phyloP scores from a whole-genome alignment of 2,888 invertebrate genomes.

The Rhorus exstirpatorius region DNA sequence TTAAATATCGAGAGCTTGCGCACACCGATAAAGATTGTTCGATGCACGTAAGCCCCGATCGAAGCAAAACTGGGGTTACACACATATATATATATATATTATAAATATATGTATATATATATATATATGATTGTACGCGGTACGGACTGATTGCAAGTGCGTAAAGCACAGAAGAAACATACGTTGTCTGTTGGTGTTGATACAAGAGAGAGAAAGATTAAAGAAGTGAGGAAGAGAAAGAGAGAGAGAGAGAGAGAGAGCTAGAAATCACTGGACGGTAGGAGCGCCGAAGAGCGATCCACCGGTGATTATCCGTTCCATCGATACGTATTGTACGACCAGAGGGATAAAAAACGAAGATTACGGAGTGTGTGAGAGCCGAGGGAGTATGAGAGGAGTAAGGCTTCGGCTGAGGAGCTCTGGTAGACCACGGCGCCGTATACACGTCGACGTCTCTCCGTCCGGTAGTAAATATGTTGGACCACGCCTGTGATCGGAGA shows the following conservation, averaged over 20 bases:
- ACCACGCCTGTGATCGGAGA: conserved; percentile 68
- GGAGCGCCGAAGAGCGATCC: conserved; percentile 57
- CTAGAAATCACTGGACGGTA: conserved; percentile 63
- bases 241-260: conserved; percentile 20
- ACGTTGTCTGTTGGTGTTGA: not conserved
- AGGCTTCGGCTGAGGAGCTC: conserved; percentile 5
- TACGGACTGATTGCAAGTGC: not conserved
- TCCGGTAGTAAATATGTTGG: conserved; percentile 69
- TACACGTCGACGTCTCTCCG: conserved; percentile 64
- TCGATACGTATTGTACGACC: conserved; percentile 70
- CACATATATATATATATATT: too few species aligned
- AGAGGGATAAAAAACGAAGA: conserved; percentile 68
- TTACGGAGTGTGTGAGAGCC: conserved; percentile 41
- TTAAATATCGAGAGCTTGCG: conserved; percentile 47
- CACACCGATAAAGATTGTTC: conserved; percentile 39
- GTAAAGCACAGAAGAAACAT: not conserved
- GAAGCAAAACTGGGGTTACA: not conserved
- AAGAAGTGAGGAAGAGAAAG: conserved; percentile 2
- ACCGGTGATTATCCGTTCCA: conserved; percentile 69
- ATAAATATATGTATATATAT: too few species aligned
- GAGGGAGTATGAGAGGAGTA: conserved; percentile 32
- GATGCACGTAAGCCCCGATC: not conserved
- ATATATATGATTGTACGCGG: not conserved
- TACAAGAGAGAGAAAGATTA: not conserved
- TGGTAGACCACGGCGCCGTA: conserved; percentile 45